Evolutionary conservation across 1,140 invertebrate genomes (phyloP), one percentile per base, ranked within the genome.

Genomic region (Listronotus oregonensis): DNA sequence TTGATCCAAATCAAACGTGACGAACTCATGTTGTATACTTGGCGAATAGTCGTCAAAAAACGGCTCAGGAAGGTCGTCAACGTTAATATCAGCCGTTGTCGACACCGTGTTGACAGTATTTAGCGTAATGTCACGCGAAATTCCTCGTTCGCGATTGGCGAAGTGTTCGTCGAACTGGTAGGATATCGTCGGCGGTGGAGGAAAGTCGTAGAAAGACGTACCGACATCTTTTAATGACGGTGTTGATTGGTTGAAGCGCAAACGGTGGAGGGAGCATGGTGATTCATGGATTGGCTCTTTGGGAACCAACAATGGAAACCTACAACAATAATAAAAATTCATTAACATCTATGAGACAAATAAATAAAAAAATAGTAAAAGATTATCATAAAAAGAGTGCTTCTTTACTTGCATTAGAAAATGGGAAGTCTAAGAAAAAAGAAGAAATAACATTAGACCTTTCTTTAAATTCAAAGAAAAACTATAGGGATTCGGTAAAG

Each of bases 221-320:
- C 83, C 82, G 11, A 85, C 77, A 68, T 85, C 84, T 72, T 85
- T 84, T n/a, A 85, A 66, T 0, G 83, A 84, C 5, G 81, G 80
- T 54, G 80, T 80, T 10, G 59, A 64, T 69, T 73, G 78, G 67
- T 82, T 71, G 79, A 78, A 77, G 78, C 81, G 66, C 75, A 80
- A 68, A 76, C 82, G 47, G 61, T 80, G 80, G 14, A 81, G 37
- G 54, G 73, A 76, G 64, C 80, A 81, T 10, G 79, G 78, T 7
- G 79, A 79, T 63, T 76, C 73, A n/a, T 70, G 71, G 17, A 75
- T 34, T 9, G 72, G 80, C 54, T 84, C 82, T 58, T 82, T 83
- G 47, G 62, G 62, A 27, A 27, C 21, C 10, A 83, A 81, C 56
- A 81, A 83, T n/a, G 80, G 82, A 66, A 82, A 84, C 37, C 83